These are phyloP conservation scores for Sesia apiformis DNA, from an alignment of 2,888 invertebrate genomes.

Conservation along the genomic window DNA sequence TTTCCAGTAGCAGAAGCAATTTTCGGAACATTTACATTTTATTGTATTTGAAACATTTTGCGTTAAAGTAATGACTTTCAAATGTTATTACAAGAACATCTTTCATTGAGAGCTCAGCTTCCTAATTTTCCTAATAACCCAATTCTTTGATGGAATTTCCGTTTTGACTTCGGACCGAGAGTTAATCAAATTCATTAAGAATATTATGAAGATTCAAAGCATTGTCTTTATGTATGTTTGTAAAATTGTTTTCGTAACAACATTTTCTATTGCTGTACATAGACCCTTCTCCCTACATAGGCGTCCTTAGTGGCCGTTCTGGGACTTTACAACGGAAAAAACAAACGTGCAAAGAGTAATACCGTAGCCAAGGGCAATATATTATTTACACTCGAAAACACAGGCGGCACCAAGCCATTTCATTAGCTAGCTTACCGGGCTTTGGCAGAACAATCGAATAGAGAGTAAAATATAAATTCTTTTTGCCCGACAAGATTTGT, in stretches of 20 bases:
- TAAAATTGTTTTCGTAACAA: background rate
- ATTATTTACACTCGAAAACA: slow-evolving; percentile 18
- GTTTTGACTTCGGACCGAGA: too few species aligned
- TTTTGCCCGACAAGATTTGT: background rate
- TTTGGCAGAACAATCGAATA: background rate
- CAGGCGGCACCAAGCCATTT: slow-evolving; percentile 18
- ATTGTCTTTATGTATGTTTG: background rate
- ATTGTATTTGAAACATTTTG: too few species aligned
- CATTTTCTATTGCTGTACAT: background rate
- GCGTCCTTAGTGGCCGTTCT: background rate
- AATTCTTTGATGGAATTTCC: too few species aligned
- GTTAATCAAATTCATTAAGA: too few species aligned
- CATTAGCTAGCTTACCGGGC: slow-evolving; percentile 12
- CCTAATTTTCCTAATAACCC: too few species aligned
- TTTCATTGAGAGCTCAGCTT: too few species aligned
- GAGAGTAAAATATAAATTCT: background rate
- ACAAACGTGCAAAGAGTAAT: background rate
- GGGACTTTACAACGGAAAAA: background rate
- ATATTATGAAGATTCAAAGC: too few species aligned
- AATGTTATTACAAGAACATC: too few species aligned
- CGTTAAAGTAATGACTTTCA: too few species aligned
- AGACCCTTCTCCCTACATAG: background rate
- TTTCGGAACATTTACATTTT: too few species aligned
- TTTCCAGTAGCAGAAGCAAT: too few species aligned
- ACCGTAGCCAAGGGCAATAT: slow-evolving; percentile 11